Conservation (phyloP, 2,797 vertebrate genomes). For the Manis javanica region DNA sequence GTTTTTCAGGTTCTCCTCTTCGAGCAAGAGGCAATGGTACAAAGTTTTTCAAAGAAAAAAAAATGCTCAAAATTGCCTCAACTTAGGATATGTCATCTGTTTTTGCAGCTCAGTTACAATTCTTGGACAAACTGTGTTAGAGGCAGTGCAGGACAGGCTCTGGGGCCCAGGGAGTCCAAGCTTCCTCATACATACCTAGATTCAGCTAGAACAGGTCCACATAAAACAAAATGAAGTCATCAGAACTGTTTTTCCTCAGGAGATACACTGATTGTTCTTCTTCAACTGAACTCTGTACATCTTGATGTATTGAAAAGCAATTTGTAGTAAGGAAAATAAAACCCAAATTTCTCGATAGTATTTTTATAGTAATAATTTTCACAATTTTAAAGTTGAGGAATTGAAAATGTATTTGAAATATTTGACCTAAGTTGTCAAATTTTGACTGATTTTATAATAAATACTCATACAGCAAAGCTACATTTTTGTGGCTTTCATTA, state of each 20-base stretch:
- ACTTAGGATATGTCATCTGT: background rate
- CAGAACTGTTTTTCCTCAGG: background rate
- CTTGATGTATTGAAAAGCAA: background rate
- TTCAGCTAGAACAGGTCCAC: background rate
- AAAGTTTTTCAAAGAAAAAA: background rate
- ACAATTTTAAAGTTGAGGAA: constrained; percentile 17
- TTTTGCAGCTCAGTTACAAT: background rate
- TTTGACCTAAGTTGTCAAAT: background rate
- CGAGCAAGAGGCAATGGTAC: background rate
- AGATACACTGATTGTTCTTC: background rate
- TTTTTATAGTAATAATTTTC: background rate
- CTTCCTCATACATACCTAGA: background rate
- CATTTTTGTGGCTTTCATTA: background rate
- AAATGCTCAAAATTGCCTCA: background rate
- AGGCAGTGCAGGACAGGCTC: background rate
- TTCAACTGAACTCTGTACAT: background rate
- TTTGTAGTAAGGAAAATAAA: background rate
- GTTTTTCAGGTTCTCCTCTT: background rate
- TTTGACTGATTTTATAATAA: background rate
- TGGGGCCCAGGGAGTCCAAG: background rate
- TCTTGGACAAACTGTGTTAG: background rate
- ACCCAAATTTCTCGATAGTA: background rate
- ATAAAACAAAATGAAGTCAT: background rate
- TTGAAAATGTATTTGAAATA: constrained; percentile 31
- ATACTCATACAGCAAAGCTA: background rate